Percentiles rank a stretch among this genome's conserved stretches.
Evolutionary conservation across 2,113 vertebrate genomes (phyloP).

Genomic region (Struthidea cinerea): DNA sequence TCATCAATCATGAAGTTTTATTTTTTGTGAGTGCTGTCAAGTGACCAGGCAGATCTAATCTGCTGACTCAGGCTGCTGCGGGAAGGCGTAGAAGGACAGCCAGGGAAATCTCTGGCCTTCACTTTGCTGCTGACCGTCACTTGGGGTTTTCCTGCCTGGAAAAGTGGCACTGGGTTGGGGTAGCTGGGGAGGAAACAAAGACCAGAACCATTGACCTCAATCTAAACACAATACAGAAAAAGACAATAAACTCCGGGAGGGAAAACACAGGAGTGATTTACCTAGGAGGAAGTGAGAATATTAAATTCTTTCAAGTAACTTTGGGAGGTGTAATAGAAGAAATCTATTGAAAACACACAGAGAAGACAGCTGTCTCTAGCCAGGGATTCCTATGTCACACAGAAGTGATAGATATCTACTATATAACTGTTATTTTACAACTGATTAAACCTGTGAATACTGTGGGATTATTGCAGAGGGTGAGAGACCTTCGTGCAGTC

Average conservation of each 20-base stretch:
- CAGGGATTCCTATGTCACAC: background rate
- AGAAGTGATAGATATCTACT: background rate
- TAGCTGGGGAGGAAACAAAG: constrained; percentile 28
- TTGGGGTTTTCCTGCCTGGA: constrained; percentile 44
- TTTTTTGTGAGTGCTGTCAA: background rate
- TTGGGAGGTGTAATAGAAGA: constrained; percentile 32
- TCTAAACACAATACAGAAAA: constrained; percentile 36
- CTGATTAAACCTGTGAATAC: background rate
- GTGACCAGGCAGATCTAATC: background rate
- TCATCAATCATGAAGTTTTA: background rate
- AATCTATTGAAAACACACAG: background rate
- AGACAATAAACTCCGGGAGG: constrained; percentile 37
- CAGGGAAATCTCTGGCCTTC: constrained; percentile 53
- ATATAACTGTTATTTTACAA: background rate
- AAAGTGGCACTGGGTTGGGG: background rate
- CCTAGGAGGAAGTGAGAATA: constrained; percentile 41
- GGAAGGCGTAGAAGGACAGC: background rate
- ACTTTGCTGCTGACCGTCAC: background rate
- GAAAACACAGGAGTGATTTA: constrained; percentile 28
- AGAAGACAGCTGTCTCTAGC: background rate
- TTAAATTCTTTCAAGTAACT: constrained; percentile 54
- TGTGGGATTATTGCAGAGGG: background rate
- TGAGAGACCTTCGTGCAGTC: background rate
- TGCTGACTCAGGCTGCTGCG: constrained; percentile 9
- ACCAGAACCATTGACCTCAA: constrained; percentile 28